A percentile compares a stretch with the other conserved stretches of the same genome.
Evolutionary conservation across 2,797 vertebrate species (phyloP).

Genomic region (Muraenolepis orangiensis): DNA sequence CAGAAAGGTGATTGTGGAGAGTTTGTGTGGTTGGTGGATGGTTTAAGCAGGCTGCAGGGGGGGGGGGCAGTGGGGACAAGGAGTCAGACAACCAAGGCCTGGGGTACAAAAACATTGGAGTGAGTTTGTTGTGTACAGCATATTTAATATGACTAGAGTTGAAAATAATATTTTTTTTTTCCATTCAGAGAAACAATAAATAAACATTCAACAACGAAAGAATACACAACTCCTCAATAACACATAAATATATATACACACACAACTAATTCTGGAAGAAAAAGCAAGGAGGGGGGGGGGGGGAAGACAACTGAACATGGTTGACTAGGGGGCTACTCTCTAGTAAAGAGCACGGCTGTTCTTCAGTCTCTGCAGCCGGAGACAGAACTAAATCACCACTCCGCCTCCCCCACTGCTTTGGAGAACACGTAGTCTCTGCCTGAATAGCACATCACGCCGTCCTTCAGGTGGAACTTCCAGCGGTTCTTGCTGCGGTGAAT

Average conservation of each 20-base stretch:
- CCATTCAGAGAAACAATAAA: not conserved
- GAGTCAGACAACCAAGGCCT: not conserved
- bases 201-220: not conserved
- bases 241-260: not conserved
- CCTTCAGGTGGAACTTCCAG: slow-evolving; percentile 97
- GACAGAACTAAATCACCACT: slow-evolving; percentile 81
- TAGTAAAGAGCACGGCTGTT: not conserved
- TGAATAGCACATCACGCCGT: slow-evolving; percentile 90
- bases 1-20: not conserved
- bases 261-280: not conserved
- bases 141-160: not conserved
- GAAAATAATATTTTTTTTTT: not conserved
- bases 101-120: not conserved
- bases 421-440: slow-evolving; percentile 95
- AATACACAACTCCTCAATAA: not conserved
- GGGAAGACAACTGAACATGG: not conserved
- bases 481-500: slow-evolving; percentile 97
- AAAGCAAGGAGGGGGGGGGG: too few species aligned
- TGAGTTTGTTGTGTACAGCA: not conserved
- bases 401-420: slow-evolving; percentile 93
- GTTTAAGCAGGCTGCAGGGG: too few species aligned
- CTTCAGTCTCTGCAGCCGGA: not conserved
- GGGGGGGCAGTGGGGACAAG: too few species aligned
- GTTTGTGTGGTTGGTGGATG: too few species aligned
- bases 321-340: not conserved